phyloP scores from a whole-genome alignment of 2,888 invertebrate genomes.

The Druceiella hillmani region DNA sequence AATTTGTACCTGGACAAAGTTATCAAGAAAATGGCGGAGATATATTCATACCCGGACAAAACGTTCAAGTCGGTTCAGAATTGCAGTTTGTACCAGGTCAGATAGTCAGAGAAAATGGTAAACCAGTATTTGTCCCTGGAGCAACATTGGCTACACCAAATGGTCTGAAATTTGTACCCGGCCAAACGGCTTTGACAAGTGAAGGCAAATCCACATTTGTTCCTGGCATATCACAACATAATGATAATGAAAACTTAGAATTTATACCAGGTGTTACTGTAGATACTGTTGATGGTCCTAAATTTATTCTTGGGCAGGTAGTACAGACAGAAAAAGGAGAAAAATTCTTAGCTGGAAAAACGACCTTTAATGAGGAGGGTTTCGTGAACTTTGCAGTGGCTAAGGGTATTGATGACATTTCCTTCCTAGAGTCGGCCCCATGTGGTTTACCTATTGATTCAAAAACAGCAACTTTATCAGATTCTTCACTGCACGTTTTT shows the following conservation, averaged over 20 bases:
- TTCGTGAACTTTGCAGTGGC: constrained; percentile 55
- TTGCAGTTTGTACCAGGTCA: constrained; percentile 65
- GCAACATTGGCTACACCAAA: constrained; percentile 57
- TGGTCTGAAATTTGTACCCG: constrained; percentile 60
- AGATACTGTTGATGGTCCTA: constrained; percentile 56
- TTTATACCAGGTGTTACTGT: constrained; percentile 60
- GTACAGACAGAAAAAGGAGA: constrained; percentile 53
- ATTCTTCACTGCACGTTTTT: constrained; percentile 52
- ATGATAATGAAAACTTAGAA: constrained; percentile 36
- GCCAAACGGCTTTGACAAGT: constrained; percentile 52
- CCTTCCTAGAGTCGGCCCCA: constrained; percentile 49
- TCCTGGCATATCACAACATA: constrained; percentile 52
- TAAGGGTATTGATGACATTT: constrained; percentile 51
- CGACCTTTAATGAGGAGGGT: constrained; percentile 45
- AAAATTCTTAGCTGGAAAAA: constrained; percentile 59
- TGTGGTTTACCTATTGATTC: constrained; percentile 55
- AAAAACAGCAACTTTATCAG: constrained; percentile 47
- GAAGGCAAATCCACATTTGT: constrained; percentile 54
- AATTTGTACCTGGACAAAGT: constrained; percentile 61
- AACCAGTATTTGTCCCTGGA: constrained; percentile 57
- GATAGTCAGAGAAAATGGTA: constrained; percentile 50
- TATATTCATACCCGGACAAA: constrained; percentile 61
- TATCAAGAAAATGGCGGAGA: constrained; percentile 43
- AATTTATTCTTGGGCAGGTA: constrained; percentile 62
- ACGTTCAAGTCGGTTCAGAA: constrained; percentile 45